Conservation (phyloP, 2,113 vertebrate species). For the Phaethon lepturus region DNA sequence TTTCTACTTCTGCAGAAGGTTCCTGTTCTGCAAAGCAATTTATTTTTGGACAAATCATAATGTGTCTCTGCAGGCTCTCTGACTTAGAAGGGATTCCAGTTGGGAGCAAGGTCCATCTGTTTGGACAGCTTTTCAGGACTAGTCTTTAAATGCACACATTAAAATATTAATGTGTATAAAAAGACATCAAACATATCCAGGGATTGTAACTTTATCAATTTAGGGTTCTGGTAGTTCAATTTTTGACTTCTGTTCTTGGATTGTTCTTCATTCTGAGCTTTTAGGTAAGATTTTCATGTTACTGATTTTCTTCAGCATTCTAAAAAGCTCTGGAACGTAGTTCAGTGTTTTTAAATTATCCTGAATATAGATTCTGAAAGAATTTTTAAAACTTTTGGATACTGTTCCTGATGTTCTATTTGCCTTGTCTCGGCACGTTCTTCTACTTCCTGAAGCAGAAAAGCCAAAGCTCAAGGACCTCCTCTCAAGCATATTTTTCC, state of each 20-base stretch:
- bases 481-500: neutral
- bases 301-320: neutral
- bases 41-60: conserved; percentile 15
- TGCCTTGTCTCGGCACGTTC: neutral
- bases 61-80: neutral
- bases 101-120: neutral
- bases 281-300: neutral
- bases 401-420: neutral
- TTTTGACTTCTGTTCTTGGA: neutral
- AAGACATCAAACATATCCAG: neutral
- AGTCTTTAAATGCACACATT: neutral
- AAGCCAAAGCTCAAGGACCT: neutral
- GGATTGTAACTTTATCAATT: neutral
- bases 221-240: neutral
- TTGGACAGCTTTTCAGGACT: neutral
- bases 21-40: conserved; percentile 33
- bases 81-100: neutral
- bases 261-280: neutral
- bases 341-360: neutral
- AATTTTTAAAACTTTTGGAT: neutral
- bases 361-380: neutral
- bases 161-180: neutral
- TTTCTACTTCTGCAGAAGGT: conserved; percentile 14
- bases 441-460: neutral
- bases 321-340: neutral